Evolutionary conservation across 2,797 vertebrate species (phyloP).

Genomic region (Squalus acanthias): DNA sequence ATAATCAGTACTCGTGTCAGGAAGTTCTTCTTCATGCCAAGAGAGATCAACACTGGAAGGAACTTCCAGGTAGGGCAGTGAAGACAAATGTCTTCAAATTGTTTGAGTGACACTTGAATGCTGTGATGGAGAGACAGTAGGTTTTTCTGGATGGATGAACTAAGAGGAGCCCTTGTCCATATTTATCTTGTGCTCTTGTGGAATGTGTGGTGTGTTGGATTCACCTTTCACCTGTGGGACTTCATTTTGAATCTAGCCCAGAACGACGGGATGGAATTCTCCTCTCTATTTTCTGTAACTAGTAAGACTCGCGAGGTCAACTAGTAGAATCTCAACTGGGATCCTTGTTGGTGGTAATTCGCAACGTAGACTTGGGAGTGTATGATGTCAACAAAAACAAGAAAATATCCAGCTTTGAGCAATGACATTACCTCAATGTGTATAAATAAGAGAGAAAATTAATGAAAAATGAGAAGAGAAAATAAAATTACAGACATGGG

Average conservation of each 20-base stretch:
- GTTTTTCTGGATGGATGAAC: background rate
- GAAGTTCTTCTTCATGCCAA: background rate
- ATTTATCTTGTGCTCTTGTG: background rate
- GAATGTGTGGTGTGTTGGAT: background rate
- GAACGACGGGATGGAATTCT: background rate
- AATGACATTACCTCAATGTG: background rate
- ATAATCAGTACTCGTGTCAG: background rate
- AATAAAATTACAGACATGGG: background rate
- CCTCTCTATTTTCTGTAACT: background rate
- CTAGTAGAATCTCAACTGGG: background rate
- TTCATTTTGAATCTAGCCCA: background rate
- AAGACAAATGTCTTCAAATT: background rate
- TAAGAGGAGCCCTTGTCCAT: background rate
- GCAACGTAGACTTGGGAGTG: background rate
- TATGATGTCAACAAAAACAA: background rate
- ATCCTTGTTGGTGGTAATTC: background rate
- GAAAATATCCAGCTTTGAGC: background rate
- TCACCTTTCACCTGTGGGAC: background rate
- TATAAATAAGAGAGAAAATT: background rate
- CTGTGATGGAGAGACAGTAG: background rate
- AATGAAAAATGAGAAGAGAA: background rate
- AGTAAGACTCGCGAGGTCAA: background rate
- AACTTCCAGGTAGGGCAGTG: background rate
- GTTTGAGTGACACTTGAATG: background rate
- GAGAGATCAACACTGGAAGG: background rate